These are phyloP conservation scores for Hemiscyllium ocellatum DNA, from an alignment of 2,113 vertebrate genomes.

Conservation along the genomic window DNA sequence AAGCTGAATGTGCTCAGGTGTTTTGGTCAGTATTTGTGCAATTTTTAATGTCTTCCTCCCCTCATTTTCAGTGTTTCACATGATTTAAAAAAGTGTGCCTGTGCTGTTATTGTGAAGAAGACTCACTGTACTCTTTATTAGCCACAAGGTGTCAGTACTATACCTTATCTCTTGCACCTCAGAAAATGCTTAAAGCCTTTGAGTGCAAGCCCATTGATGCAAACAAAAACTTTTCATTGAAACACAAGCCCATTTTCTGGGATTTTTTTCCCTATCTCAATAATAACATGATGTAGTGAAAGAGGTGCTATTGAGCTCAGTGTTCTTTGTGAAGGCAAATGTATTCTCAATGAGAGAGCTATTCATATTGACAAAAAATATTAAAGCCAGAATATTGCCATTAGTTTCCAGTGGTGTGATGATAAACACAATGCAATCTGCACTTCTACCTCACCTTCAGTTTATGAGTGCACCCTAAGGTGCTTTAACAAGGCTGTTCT, in stretches of 20 bases:
- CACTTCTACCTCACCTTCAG: background rate
- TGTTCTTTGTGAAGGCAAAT: background rate
- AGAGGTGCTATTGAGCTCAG: background rate
- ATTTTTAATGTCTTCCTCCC: background rate
- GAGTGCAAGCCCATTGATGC: background rate
- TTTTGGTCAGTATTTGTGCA: background rate
- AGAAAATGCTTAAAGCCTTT: background rate
- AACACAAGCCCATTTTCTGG: background rate
- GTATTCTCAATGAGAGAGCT: background rate
- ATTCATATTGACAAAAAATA: background rate
- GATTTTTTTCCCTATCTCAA: too few species aligned
- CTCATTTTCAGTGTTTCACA: background rate
- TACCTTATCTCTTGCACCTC: background rate
- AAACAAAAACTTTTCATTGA: background rate
- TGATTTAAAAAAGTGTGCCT: background rate
- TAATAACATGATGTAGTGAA: background rate
- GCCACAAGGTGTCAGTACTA: constrained; percentile 1
- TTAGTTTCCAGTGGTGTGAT: background rate
- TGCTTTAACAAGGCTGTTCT: background rate
- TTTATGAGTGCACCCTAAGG: background rate
- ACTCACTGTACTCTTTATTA: background rate
- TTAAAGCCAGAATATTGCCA: too few species aligned
- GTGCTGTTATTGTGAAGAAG: background rate
- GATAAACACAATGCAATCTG: background rate
- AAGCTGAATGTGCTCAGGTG: background rate